Conservation (phyloP, 1,140 invertebrate genomes). For the Asobara japonica region DNA sequence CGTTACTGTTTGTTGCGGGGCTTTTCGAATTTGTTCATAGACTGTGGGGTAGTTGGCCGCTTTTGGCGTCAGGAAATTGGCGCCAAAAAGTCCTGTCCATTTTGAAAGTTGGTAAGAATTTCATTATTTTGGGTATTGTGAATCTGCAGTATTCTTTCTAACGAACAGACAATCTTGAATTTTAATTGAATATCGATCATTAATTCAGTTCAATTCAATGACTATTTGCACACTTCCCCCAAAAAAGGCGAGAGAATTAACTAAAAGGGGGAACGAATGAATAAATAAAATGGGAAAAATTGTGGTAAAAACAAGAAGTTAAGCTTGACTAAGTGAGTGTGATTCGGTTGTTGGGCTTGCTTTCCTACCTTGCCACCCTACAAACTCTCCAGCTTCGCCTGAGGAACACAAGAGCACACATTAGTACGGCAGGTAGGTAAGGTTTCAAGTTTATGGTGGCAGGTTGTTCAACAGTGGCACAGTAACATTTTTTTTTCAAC, state of each 20-base stretch:
- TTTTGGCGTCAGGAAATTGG: too few species aligned
- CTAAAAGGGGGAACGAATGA: slow-evolving; percentile 43
- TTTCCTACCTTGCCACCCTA: slow-evolving; percentile 85
- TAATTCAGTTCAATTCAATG: too few species aligned
- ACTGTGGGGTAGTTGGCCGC: too few species aligned
- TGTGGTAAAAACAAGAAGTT: slow-evolving; percentile 48
- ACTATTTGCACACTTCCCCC: too few species aligned
- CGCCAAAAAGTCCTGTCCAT: too few species aligned
- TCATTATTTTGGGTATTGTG: too few species aligned
- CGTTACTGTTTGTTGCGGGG: too few species aligned
- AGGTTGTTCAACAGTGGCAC: slow-evolving; percentile 65
- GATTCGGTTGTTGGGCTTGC: slow-evolving; percentile 66
- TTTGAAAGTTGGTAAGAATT: too few species aligned
- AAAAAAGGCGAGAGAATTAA: slow-evolving; percentile 43
- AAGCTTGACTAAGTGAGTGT: slow-evolving; percentile 64
- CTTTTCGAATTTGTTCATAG: too few species aligned
- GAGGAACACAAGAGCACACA: slow-evolving; percentile 70
- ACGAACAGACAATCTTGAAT: too few species aligned
- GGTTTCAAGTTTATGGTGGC: slow-evolving; percentile 63
- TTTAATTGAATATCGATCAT: too few species aligned
- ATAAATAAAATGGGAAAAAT: slow-evolving; percentile 39
- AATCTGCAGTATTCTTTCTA: too few species aligned
- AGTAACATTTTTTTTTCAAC: slow-evolving; percentile 30
- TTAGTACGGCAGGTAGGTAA: slow-evolving; percentile 69
- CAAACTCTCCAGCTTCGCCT: slow-evolving; percentile 85